phyloP scores from a whole-genome alignment of 1,140 invertebrate species.

The Stenopsyche tienmushanensis region DNA sequence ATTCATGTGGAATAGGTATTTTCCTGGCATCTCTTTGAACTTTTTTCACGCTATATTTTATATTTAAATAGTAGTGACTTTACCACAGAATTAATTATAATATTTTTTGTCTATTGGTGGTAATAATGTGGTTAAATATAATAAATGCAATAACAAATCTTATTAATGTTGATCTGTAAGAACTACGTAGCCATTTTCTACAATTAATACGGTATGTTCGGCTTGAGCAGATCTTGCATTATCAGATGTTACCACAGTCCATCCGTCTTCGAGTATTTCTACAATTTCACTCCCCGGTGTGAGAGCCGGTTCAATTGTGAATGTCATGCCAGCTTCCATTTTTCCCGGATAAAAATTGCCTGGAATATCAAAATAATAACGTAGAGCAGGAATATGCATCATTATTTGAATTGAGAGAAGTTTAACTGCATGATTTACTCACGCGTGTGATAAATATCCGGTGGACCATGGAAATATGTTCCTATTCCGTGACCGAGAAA shows the following conservation, averaged over 20 bases:
- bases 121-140: too few relatives aligned
- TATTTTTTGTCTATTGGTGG: too few relatives aligned
- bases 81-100: too few relatives aligned
- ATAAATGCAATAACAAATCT: too few relatives aligned
- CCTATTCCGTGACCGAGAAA: slow-evolving; percentile 95
- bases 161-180: slow-evolving; percentile 58
- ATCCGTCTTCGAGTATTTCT: slow-evolving; percentile 78
- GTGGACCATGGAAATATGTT: slow-evolving; percentile 86
- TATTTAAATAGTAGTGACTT: too few relatives aligned
- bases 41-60: too few relatives aligned
- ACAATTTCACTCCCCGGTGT: slow-evolving; percentile 70
- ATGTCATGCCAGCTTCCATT: slow-evolving; percentile 89
- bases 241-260: slow-evolving; percentile 83
- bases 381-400: not conserved
- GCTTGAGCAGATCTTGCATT: slow-evolving; percentile 81
- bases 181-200: slow-evolving; percentile 68
- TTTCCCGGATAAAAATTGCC: slow-evolving; percentile 68
- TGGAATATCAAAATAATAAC: slow-evolving; percentile 45
- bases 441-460: slow-evolving; percentile 82
- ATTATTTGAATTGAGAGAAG: not conserved
- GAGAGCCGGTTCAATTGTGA: slow-evolving; percentile 92
- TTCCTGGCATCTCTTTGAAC: too few relatives aligned
- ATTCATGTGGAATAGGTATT: too few relatives aligned
- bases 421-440: not conserved
- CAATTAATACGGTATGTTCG: slow-evolving; percentile 90